Evolutionary conservation across 2,113 vertebrate species (phyloP).

Genomic region (Balaeniceps rex): DNA sequence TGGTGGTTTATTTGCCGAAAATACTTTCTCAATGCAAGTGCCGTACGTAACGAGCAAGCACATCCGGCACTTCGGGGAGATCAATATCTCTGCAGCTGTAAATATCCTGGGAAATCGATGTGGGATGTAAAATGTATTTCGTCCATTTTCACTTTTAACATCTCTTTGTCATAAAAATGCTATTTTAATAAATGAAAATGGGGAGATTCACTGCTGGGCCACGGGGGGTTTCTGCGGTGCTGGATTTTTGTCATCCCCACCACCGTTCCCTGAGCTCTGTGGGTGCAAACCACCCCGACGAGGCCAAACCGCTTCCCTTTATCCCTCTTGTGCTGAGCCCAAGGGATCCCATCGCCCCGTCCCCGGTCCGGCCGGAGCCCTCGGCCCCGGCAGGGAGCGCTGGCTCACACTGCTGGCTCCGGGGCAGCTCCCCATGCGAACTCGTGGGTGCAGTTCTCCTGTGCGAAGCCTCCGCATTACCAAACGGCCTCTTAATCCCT

Average conservation of each 20-base stretch:
- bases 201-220: not conserved
- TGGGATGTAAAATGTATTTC: not conserved
- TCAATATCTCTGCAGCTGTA: slow-evolving; percentile 32
- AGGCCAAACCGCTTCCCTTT: not conserved
- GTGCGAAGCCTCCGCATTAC: not conserved
- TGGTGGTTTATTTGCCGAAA: not conserved
- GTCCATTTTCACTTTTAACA: not conserved
- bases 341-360: fast-evolving
- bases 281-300: fast-evolving
- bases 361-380: not conserved
- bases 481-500: not conserved
- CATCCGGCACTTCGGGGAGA: slow-evolving; percentile 24
- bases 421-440: not conserved
- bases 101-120: slow-evolving; percentile 26
- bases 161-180: slow-evolving; percentile 21
- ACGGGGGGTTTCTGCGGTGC: fast-evolving
- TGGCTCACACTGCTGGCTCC: not conserved
- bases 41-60: not conserved
- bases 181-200: slow-evolving; percentile 3
- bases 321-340: not conserved
- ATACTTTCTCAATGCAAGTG: not conserved
- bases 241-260: not conserved
- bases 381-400: fast-evolving
- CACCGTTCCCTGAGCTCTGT: fast-evolving
- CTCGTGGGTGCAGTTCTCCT: not conserved